Evolutionary conservation across 1,140 invertebrate genomes (phyloP), one percentile per base, ranked within the genome.

Genomic region (Olivierus martensii): DNA sequence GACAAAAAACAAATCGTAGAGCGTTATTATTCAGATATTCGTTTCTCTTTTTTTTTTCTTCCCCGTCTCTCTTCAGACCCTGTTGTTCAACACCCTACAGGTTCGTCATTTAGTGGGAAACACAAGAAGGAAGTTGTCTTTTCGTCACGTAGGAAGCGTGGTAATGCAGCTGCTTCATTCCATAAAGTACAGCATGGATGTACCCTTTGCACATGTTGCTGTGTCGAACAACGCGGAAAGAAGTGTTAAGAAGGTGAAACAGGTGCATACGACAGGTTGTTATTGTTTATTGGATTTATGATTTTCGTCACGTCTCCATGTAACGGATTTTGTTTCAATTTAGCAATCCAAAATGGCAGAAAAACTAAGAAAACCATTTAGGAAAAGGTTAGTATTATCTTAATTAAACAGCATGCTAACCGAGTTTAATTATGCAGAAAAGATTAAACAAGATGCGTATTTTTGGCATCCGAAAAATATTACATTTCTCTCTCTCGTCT

Each of bases 141-240:
- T 92, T 73, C 84, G 87, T 69, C 90, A 89, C 69, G 86, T 91
- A 1, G 87, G 85, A 46, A 89, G 86, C 68, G 86, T 90, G 52
- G 87, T 92, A 14, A 83, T 91, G 54, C 84, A 90, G 64, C 72
- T 92, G 46, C 77, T 91, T 45, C 87, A 90, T 69, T 86, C 84
- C 15, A 89, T 91, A 61, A 90, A 88, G 67, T 91, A 88, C 69
- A 89, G 85, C 54, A 84, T 90, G 60, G 87, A 90, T 65, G 86
- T 90, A 45, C 88, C 88, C 1, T 92, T 92, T 69, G 85, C 84
- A 48, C 88, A 91, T 68, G 88, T 91, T 72, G 80, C 84, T 48
- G 78, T 82, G 19, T 10, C 7, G 41, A 28, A 28, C 28, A 28
- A 28, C 28, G 28, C 28, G 28, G 28, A 41, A 17, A n/a, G 14